Evolutionary conservation across 2,113 vertebrate genomes (phyloP).

Genomic region (Scomber colias): DNA sequence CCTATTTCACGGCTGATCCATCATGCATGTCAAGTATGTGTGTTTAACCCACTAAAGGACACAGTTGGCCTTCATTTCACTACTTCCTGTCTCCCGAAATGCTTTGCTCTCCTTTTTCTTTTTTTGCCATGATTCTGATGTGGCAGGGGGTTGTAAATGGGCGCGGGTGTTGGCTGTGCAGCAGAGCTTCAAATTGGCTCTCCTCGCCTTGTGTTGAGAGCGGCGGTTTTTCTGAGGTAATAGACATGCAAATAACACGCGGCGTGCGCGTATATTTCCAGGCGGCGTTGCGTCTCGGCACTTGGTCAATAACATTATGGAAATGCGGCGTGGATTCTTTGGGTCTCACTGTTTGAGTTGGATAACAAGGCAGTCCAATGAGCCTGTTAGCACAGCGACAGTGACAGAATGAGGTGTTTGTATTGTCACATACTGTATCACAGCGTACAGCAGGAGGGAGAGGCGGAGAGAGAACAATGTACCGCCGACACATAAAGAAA

Average conservation of each 20-base stretch:
- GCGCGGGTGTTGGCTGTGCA: constrained; percentile 63
- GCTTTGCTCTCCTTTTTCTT: constrained; percentile 23
- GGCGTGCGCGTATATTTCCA: constrained; percentile 41
- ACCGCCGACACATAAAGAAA: constrained; percentile 23
- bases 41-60: constrained; percentile 73
- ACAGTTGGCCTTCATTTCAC: constrained; percentile 67
- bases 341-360: constrained; percentile 70
- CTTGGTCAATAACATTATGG: constrained; percentile 80
- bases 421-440: constrained; percentile 64
- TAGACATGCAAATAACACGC: constrained; percentile 78
- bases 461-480: constrained; percentile 6
- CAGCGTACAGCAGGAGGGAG: constrained; percentile 11
- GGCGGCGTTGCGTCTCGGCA: constrained; percentile 45
- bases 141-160: constrained; percentile 14
- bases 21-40: constrained; percentile 67
- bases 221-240: constrained; percentile 66
- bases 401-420: constrained; percentile 76
- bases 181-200: constrained; percentile 79
- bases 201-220: constrained; percentile 61
- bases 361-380: constrained; percentile 71
- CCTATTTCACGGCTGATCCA: constrained; percentile 72
- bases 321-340: constrained; percentile 69
- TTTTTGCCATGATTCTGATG: constrained; percentile 18
- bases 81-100: constrained; percentile 61
- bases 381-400: constrained; percentile 67